Conservation (phyloP, 2,113 vertebrate genomes). For the Psephotus haematonotus region DNA sequence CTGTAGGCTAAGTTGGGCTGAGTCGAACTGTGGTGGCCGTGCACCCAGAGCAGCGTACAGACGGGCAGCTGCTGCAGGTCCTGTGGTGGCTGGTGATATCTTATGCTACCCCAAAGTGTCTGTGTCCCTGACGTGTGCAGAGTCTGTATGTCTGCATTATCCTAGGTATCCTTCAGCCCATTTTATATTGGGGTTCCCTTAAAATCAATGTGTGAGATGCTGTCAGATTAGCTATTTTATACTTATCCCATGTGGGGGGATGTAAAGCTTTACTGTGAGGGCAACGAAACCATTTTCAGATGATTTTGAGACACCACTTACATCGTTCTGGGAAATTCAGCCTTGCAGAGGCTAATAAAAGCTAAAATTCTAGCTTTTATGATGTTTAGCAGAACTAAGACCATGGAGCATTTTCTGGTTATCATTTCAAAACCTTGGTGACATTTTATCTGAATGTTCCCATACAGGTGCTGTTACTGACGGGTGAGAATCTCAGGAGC, state of each 20-base stretch:
- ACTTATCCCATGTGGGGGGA: neutral
- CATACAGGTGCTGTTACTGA: neutral
- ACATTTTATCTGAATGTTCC: neutral
- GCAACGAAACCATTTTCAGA: neutral
- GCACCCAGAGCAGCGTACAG: fast-evolving
- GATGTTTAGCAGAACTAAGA: constrained; percentile 28
- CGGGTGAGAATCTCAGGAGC: neutral
- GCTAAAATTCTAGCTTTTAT: neutral
- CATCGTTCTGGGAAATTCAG: constrained; percentile 45
- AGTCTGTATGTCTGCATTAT: neutral
- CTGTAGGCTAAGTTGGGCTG: neutral
- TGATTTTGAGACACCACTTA: neutral
- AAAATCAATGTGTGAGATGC: neutral
- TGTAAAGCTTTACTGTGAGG: neutral
- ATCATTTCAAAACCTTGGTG: constrained; percentile 35
- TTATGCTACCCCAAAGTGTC: fast-evolving
- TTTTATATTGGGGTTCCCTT: neutral
- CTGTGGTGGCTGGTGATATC: neutral
- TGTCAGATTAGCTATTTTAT: neutral
- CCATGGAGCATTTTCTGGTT: neutral
- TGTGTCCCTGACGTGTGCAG: neutral
- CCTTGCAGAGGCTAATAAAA: neutral
- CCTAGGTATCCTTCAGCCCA: neutral
- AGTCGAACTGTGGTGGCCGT: fast-evolving
- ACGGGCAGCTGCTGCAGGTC: neutral